Evolutionary conservation across 1,140 invertebrate species (phyloP).

Genomic region (Atta cephalotes): DNA sequence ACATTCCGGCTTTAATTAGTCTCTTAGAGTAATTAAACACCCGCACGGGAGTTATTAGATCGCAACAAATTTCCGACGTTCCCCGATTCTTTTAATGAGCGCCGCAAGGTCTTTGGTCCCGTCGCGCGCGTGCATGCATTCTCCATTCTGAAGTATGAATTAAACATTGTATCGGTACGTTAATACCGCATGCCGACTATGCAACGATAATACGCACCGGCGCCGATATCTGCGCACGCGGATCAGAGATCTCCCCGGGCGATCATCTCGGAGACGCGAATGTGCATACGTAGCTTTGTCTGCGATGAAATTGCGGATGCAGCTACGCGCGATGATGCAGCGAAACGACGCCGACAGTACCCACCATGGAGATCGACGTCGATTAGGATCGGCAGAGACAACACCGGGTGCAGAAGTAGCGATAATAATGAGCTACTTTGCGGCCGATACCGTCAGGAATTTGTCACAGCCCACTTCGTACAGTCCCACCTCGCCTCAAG

Average conservation of each 20-base stretch:
- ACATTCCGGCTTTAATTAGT: conserved; percentile 37
- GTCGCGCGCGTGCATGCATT: neutral
- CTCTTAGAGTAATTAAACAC: conserved; percentile 27
- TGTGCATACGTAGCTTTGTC: conserved; percentile 63
- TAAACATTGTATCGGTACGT: conserved; percentile 55
- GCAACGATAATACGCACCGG: conserved; percentile 39
- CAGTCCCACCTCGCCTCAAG: conserved; percentile 38
- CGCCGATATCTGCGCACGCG: conserved; percentile 58
- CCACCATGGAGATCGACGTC: conserved; percentile 52
- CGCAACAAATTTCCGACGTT: conserved; percentile 38
- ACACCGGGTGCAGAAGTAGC: conserved; percentile 44
- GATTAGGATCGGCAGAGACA: conserved; percentile 68
- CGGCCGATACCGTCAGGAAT: conserved; percentile 62
- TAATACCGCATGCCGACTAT: conserved; percentile 40
- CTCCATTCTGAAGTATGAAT: conserved; percentile 38
- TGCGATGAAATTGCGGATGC: conserved; percentile 66
- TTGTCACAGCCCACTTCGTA: conserved; percentile 58
- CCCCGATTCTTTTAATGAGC: conserved; percentile 40
- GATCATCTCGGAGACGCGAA: conserved; percentile 39
- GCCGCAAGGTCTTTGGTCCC: neutral
- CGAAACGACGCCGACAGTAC: conserved; percentile 34
- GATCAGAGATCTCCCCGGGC: conserved; percentile 59
- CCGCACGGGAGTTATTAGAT: conserved; percentile 42
- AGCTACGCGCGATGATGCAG: conserved; percentile 48
- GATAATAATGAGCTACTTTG: conserved; percentile 62